Conservation (phyloP, 2,888 invertebrate species). For the Oscheius sp. region DNA sequence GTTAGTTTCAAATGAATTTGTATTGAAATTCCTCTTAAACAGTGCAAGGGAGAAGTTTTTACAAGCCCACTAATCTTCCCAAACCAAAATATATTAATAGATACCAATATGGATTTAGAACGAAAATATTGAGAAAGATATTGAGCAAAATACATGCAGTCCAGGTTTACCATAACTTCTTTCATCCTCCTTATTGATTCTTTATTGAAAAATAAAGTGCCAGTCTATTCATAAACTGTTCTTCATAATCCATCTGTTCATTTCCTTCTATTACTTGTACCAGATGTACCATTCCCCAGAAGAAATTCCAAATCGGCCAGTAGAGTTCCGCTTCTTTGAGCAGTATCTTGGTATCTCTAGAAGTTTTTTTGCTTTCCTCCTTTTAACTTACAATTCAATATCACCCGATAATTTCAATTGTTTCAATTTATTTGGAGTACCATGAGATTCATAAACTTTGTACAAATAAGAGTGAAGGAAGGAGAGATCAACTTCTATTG, state of each 20-base stretch:
- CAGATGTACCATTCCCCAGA: conserved; percentile 13
- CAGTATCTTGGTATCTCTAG: not conserved
- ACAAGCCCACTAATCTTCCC: too few relatives aligned
- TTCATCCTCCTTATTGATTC: too few relatives aligned
- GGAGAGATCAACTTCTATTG: not conserved
- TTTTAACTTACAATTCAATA: not conserved
- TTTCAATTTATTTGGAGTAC: too few relatives aligned
- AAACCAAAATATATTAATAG: too few relatives aligned
- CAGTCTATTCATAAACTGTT: conserved; percentile 1
- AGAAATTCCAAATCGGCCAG: conserved; percentile 2
- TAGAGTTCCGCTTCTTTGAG: conserved; percentile 4
- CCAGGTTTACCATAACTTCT: too few relatives aligned
- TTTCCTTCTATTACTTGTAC: conserved; percentile 4
- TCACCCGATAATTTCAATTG: not conserved
- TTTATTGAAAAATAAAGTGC: conserved; percentile 3
- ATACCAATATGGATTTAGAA: too few relatives aligned
- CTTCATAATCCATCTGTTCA: not conserved
- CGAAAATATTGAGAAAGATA: too few relatives aligned
- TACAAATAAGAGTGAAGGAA: conserved; percentile 12
- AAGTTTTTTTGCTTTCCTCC: not conserved
- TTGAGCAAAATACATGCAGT: too few relatives aligned
- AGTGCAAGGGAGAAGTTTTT: too few relatives aligned
- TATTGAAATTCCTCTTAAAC: too few relatives aligned
- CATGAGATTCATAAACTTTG: not conserved
- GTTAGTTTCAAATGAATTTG: too few relatives aligned